These are phyloP conservation scores for Drosophila fulvimacula DNA, from an alignment of 2,888 invertebrate species.

Conservation along the genomic window DNA sequence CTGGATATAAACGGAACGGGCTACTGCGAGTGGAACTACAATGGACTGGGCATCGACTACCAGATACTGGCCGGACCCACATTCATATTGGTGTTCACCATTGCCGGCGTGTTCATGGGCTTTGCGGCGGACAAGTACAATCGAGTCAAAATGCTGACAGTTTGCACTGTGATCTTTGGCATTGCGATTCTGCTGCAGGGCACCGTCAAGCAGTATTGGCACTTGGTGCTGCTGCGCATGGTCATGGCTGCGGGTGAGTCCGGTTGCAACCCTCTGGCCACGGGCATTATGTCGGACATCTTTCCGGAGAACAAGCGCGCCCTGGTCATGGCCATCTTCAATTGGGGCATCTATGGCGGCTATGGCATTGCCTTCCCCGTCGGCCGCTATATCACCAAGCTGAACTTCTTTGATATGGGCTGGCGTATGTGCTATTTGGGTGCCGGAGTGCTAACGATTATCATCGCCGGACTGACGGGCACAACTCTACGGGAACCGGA, in stretches of 20 bases:
- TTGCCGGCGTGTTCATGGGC: slow-evolving; percentile 94
- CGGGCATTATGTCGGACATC: slow-evolving; percentile 92
- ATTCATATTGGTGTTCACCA: slow-evolving; percentile 95
- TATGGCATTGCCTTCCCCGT: slow-evolving; percentile 97
- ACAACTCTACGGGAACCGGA: slow-evolving; percentile 91
- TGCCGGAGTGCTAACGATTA: slow-evolving; percentile 90
- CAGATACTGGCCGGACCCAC: slow-evolving; percentile 96
- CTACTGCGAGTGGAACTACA: slow-evolving; percentile 97
- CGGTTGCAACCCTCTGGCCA: slow-evolving; percentile 94
- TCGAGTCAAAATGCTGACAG: slow-evolving; percentile 90
- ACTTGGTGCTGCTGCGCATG: slow-evolving; percentile 93
- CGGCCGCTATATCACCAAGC: slow-evolving; percentile 92
- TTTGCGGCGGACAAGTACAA: slow-evolving; percentile 92
- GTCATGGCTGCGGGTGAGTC: slow-evolving; percentile 94
- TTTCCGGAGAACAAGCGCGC: slow-evolving; percentile 93
- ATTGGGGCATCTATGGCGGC: slow-evolving; percentile 98
- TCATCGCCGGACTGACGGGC: slow-evolving; percentile 90
- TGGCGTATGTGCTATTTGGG: slow-evolving; percentile 94
- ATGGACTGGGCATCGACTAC: slow-evolving; percentile 95
- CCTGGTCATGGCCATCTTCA: slow-evolving; percentile 95
- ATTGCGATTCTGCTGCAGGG: slow-evolving; percentile 94
- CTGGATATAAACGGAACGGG: slow-evolving; percentile 89
- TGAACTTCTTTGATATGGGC: slow-evolving; percentile 91
- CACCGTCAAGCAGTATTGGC: slow-evolving; percentile 94
- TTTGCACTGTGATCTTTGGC: slow-evolving; percentile 92